These are phyloP conservation scores for Phyllostomus hastatus DNA, from an alignment of 2,113 vertebrate genomes.

Conservation along the genomic window DNA sequence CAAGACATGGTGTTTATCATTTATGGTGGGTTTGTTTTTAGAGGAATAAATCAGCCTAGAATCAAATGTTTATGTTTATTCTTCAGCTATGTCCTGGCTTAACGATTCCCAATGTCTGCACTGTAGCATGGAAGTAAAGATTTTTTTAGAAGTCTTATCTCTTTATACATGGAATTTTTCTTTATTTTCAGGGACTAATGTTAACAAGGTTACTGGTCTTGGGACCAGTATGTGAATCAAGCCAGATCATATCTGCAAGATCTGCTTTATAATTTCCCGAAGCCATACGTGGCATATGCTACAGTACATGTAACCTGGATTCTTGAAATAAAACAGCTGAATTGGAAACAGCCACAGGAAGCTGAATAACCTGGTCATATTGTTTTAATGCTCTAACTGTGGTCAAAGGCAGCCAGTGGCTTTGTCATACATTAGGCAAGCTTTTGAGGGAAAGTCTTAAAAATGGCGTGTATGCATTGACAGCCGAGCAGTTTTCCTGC, in stretches of 20 bases:
- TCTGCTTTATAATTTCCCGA: neutral
- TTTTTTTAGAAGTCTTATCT: neutral
- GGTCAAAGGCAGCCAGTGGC: neutral
- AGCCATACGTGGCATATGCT: neutral
- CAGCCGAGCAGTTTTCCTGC: neutral
- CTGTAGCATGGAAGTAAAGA: neutral
- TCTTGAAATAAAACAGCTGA: neutral
- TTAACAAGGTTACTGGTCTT: neutral
- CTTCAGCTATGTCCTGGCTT: neutral
- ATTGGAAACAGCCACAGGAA: neutral
- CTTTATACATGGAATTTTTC: neutral
- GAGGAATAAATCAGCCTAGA: neutral
- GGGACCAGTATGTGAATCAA: neutral
- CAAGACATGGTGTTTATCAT: neutral
- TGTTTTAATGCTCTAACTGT: neutral
- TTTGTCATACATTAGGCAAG: slow-evolving; percentile 29
- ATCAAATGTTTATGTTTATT: slow-evolving; percentile 16
- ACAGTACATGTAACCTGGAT: neutral
- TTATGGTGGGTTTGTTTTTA: neutral
- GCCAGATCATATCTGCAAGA: neutral
- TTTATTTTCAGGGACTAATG: neutral
- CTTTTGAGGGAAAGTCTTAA: slow-evolving; percentile 18
- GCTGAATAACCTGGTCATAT: neutral
- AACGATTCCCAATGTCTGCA: neutral
- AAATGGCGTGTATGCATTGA: neutral